A percentile compares a stretch with the other conserved stretches of the same genome.
Evolutionary conservation across 2,888 invertebrate species (phyloP).

Genomic region (Acholoe squamosa): DNA sequence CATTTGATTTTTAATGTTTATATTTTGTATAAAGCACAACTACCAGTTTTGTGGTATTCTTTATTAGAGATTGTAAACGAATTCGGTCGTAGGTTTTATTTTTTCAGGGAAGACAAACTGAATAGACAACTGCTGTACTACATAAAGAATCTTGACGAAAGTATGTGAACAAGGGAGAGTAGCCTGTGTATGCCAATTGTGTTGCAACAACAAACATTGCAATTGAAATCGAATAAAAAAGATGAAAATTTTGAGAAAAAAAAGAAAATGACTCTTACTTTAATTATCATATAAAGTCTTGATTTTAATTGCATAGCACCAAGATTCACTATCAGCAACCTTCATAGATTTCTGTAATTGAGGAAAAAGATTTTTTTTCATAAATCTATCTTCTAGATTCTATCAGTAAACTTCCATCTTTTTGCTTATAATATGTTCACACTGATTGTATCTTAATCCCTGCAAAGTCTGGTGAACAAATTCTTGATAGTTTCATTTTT

Average conservation of each 20-base stretch:
- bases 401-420: too few species aligned
- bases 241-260: not conserved
- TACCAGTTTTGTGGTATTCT: slow-evolving; percentile 22
- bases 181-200: not conserved
- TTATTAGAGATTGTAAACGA: slow-evolving; percentile 32
- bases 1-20: not conserved
- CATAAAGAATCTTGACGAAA: not conserved
- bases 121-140: slow-evolving; percentile 32
- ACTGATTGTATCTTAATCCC: too few species aligned
- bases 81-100: slow-evolving; percentile 11
- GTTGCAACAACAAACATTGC: slow-evolving; percentile 13
- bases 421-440: too few species aligned
- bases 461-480: too few species aligned
- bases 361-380: too few species aligned
- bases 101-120: slow-evolving; percentile 11
- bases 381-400: too few species aligned
- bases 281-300: too few species aligned
- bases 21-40: slow-evolving; percentile 55
- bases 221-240: not conserved
- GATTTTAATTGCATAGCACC: too few species aligned
- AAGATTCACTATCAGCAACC: too few species aligned
- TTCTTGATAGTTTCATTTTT: too few species aligned
- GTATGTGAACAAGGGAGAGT: not conserved
- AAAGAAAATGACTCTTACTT: too few species aligned
- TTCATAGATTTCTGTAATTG: too few species aligned